Evolutionary conservation across 1,140 invertebrate species (phyloP).

Genomic region (Paralvinella palmiformis): DNA sequence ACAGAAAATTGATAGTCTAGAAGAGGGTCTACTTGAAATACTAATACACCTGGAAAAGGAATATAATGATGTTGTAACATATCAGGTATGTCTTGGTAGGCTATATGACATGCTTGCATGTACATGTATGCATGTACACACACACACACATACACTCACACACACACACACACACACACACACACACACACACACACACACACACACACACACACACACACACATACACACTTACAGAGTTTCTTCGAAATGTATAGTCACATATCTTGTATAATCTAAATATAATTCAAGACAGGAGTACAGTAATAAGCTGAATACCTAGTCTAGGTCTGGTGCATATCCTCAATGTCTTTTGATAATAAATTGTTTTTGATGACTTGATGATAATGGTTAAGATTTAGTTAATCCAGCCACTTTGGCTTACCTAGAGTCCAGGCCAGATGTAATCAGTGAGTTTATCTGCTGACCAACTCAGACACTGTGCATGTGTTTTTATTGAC

Average conservation of each 20-base stretch:
- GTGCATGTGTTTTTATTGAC: no score
- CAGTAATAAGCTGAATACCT: no score
- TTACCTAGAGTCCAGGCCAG: not conserved
- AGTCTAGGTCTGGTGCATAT: not conserved
- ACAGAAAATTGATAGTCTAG: constrained; percentile 41
- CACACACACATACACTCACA: not conserved
- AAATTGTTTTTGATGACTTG: not conserved
- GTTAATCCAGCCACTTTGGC: not conserved
- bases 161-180: not conserved
- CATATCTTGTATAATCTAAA: no score
- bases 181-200: not conserved
- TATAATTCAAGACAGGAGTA: no score
- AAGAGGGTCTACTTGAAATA: constrained; percentile 33
- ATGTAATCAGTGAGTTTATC: no score
- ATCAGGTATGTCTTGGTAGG: no score
- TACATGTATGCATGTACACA: not conserved
- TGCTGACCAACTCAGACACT: no score
- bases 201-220: not conserved
- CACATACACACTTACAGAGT: not conserved
- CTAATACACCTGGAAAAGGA: constrained; percentile 32
- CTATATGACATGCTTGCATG: no score
- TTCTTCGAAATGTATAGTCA: not conserved
- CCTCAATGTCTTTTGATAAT: not conserved
- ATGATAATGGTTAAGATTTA: not conserved
- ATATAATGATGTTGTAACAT: constrained; percentile 42